These are phyloP conservation scores for Triplophysa siluroides DNA, from an alignment of 2,113 vertebrate species.

Conservation along the genomic window DNA sequence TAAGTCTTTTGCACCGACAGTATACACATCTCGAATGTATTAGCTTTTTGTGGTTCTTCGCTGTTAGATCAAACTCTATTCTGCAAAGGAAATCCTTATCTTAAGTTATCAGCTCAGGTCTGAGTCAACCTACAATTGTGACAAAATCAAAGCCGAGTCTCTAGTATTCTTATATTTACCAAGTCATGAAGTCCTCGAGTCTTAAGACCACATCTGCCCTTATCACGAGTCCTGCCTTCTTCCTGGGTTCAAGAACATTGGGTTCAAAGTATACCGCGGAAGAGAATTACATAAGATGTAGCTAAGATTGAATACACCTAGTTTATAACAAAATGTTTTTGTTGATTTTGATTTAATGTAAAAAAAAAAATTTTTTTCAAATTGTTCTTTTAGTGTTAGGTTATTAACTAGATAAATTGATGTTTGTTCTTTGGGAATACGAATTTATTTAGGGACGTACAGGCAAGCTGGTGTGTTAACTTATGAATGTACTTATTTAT, in stretches of 20 bases:
- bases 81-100: neutral
- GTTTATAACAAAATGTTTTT: neutral
- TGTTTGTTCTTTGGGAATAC: too few species aligned
- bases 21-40: too few species aligned
- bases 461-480: neutral
- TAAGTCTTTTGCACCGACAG: too few species aligned
- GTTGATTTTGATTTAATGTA: neutral
- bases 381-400: too few species aligned
- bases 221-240: neutral
- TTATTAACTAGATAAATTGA: too few species aligned
- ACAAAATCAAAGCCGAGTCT: neutral
- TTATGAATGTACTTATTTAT: neutral
- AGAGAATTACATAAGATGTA: neutral
- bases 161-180: neutral
- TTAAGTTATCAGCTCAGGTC: neutral
- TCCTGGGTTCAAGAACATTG: conserved; percentile 9
- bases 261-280: conserved; percentile 41
- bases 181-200: neutral
- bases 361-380: neutral
- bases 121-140: too few species aligned
- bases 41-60: neutral
- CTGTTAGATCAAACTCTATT: neutral
- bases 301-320: neutral
- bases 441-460: neutral
- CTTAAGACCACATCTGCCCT: neutral